Conservation (phyloP, 1,140 invertebrate genomes). For the Atta colombica region DNA sequence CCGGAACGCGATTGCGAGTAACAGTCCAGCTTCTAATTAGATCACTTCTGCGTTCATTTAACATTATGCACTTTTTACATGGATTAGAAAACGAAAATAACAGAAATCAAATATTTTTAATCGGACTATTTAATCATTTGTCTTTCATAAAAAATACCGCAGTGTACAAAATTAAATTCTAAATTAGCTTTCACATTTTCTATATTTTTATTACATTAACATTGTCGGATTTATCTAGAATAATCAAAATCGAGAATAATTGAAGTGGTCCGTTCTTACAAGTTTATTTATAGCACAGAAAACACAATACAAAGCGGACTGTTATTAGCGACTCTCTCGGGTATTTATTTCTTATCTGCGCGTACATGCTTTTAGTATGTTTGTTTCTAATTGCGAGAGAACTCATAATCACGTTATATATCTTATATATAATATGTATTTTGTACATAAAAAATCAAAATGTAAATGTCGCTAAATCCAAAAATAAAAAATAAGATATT, state of each 20-base stretch:
- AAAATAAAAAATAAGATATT: too few species aligned
- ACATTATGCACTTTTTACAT: neutral
- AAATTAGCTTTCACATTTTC: neutral
- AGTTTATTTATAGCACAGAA: neutral
- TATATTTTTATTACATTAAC: constrained; percentile 6
- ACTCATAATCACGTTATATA: neutral
- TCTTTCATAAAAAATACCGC: neutral
- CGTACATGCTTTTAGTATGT: neutral
- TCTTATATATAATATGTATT: neutral
- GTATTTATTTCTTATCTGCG: neutral
- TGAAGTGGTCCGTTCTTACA: neutral
- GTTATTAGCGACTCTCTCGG: neutral
- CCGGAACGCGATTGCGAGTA: constrained; percentile 27
- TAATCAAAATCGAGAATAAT: constrained; percentile 11
- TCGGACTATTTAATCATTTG: neutral
- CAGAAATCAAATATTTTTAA: neutral
- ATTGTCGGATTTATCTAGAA: neutral
- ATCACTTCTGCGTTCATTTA: neutral
- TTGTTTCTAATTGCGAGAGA: neutral
- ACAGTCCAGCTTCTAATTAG: constrained; percentile 24
- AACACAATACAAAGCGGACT: neutral
- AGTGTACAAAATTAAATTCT: neutral
- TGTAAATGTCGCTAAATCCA: too few species aligned
- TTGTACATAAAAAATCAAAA: too few species aligned
- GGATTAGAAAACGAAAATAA: neutral